Evolutionary conservation across 2,113 vertebrate species (phyloP).

Genomic region (Agelaius phoeniceus): DNA sequence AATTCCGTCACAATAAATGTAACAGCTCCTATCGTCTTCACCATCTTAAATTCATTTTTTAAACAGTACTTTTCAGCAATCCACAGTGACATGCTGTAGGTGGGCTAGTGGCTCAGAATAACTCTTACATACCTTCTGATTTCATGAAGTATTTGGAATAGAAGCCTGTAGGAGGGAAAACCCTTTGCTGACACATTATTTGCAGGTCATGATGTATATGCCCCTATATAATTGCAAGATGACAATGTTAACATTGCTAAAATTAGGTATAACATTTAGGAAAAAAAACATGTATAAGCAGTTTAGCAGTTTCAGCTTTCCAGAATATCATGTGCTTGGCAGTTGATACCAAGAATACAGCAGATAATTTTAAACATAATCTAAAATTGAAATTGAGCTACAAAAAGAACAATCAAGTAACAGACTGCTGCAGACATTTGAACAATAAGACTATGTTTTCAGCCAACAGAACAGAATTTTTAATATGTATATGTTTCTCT

Average conservation of each 20-base stretch:
- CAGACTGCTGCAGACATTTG: not conserved
- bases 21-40: not conserved
- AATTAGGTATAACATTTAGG: conserved; percentile 47
- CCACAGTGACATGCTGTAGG: conserved; percentile 52
- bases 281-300: not conserved
- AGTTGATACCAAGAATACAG: conserved; percentile 26
- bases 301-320: conserved; percentile 29
- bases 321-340: conserved; percentile 41
- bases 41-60: conserved; percentile 6
- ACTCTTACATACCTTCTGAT: conserved; percentile 52
- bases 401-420: conserved; percentile 43
- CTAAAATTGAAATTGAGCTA: conserved; percentile 41
- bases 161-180: conserved; percentile 74
- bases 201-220: conserved; percentile 67
- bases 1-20: conserved; percentile 47
- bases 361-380: conserved; percentile 38
- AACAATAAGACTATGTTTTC: conserved; percentile 19
- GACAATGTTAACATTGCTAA: conserved; percentile 43
- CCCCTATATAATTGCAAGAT: conserved; percentile 52
- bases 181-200: conserved; percentile 67
- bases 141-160: conserved; percentile 65
- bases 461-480: not conserved
- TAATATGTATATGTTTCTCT: not conserved
- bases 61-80: conserved; percentile 32
- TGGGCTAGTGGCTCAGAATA: conserved; percentile 61